Base-by-base conservation (phyloP, 2,113 vertebrate genomes). In the Motacilla tschutschensis region DNA sequence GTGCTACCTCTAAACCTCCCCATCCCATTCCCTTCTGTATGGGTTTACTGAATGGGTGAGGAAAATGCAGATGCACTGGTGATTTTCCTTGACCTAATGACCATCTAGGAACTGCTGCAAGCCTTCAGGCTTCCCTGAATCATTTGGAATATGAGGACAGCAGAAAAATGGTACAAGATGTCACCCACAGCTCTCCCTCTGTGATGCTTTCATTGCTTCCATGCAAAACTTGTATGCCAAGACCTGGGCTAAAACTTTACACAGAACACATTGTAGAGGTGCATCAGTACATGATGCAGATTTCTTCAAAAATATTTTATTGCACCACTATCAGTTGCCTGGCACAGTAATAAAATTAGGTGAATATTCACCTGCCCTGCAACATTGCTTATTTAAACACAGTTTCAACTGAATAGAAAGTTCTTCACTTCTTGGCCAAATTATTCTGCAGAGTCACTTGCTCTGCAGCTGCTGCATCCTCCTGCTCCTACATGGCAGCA, bases 401-500 rank as follows among this genome's bases (percentile, higher is more conserved):
- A 40, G 35, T 85, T 86, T 64, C 57, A 80, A 36, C 43, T 50
- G n/a, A 53, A 60, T 54, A 69, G 24, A 58, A 86, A 84, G 50
- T 85, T 91, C 44, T 87, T 79, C 8, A 24, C 33, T 92, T 83
- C 79, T 83, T 83, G 72, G 67, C 79, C 89, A 70, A 50, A 85
- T 83, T 88, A 64, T 78, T 83, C 87, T 92, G 83, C 83, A 87
- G 74, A 82, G 79, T 83, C 85, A 89, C 79, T 90, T 89, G 83
- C 70, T 91, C 43, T 81, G 67, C 83, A 79, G 80, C 69, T 92
- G 84, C 87, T 83, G 51, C 72, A 85, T 88, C 69, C 80, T 85
- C 28, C 69, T 70, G 82, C 65, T 87, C 51, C n/a, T 72, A 41
- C 44, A 40, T 72, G 85, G 85, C 87, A 95, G 57, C 75, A 62